These are phyloP conservation scores for Orthosia gothica DNA, from an alignment of 2,888 invertebrate species.

Conservation along the genomic window DNA sequence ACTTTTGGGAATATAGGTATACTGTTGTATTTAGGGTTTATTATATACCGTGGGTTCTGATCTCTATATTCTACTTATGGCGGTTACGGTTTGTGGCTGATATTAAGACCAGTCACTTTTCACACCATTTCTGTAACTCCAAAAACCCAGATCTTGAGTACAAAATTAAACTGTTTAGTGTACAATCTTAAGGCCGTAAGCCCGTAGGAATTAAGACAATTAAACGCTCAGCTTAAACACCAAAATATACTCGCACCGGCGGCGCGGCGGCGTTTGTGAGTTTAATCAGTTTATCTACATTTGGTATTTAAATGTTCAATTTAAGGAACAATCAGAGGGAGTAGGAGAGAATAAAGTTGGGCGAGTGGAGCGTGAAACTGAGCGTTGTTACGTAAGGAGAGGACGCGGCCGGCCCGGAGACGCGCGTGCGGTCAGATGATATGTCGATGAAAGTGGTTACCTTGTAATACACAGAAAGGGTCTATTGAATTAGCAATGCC, in stretches of 20 bases:
- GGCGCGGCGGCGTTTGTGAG: slow-evolving; percentile 24
- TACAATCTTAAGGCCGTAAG: slow-evolving; percentile 19
- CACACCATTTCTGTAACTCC: neutral
- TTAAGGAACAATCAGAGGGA: slow-evolving; percentile 71
- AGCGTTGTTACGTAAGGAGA: slow-evolving; percentile 57
- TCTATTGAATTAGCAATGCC: neutral
- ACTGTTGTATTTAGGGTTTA: neutral
- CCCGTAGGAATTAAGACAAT: slow-evolving; percentile 41
- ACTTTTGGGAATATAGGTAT: slow-evolving; percentile 9
- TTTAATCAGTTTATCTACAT: slow-evolving; percentile 58
- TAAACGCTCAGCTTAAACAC: slow-evolving; percentile 50
- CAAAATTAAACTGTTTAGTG: slow-evolving; percentile 26
- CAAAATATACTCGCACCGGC: slow-evolving; percentile 33
- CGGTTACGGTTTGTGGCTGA: neutral
- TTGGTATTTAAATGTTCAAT: slow-evolving; percentile 72
- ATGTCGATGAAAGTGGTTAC: neutral
- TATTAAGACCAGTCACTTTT: neutral
- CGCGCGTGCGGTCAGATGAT: neutral
- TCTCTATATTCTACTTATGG: neutral
- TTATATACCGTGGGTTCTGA: neutral
- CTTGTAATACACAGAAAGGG: neutral
- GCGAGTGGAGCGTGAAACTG: slow-evolving; percentile 64
- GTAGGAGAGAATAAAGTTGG: slow-evolving; percentile 40
- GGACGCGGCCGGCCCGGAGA: neutral
- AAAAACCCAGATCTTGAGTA: neutral